Base-by-base conservation (phyloP, 2,113 vertebrate genomes). In the Rattus rattus region DNA sequence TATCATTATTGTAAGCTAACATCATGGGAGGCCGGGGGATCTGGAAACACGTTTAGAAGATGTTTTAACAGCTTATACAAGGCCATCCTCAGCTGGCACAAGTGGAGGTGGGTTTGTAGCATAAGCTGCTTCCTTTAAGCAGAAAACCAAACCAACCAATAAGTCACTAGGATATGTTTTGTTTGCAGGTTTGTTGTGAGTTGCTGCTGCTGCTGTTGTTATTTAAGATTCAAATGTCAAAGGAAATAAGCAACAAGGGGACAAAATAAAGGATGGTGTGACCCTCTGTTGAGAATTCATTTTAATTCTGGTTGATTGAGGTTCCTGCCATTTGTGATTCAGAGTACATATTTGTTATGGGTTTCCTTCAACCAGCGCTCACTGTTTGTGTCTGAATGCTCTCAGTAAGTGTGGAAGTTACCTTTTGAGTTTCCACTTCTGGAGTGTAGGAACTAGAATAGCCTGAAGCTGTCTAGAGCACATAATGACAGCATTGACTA, bases 401-500 rank as follows among this genome's bases (percentile, higher is more conserved):
- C 49, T 90, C 73, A 28, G 20, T 77, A 76, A 88, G 76, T 75
- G 83, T 96, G 90, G 69, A 92, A 49, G 52, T 92, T 80, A 47
- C 70, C 80, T 22, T 88, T 97, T 80, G 94, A 61, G 91, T 97
- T 96, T 83, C 91, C 79, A 14, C 67, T 96, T 87, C 61, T 47
- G 59, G 59, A 69, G 10, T 90, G 12, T 75, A 95, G 90, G 75
- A 81, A 91, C 59, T 33, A 30, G 87, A 85, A 86, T 95, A 97
- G 70, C 63, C 28, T n/a, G n/a, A 95, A 88, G 75, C 80, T 67
- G 0, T 88, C 80, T 49, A 5, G 13, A 96, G 87, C 69, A 86
- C 86, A 90, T 95, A 96, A 94, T 94, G 61, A 69, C 84, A 90
- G 61, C 86, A 90, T 84, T 93, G 75, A 94, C 95, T 54, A 1